A percentile compares a stretch with the other conserved stretches of the same genome.
Evolutionary conservation across 2,888 invertebrate species (phyloP).

Genomic region (Melanostoma scalare): DNA sequence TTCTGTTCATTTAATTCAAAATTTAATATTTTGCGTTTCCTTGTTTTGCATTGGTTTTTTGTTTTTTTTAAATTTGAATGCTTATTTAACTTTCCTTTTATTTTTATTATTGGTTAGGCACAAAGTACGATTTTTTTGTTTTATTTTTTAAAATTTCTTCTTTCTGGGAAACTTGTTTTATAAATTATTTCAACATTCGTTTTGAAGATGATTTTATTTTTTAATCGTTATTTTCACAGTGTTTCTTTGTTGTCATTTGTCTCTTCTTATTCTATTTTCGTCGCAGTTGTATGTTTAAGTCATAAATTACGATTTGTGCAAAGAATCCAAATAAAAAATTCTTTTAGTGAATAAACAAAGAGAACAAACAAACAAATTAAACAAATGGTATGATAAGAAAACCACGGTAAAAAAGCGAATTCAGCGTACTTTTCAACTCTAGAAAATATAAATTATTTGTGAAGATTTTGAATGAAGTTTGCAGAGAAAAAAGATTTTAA

Average conservation of each 20-base stretch:
- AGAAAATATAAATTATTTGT: too few species aligned
- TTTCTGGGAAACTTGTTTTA: conserved; percentile 57
- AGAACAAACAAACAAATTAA: too few species aligned
- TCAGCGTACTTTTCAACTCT: too few species aligned
- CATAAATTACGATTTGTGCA: background rate
- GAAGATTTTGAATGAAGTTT: too few species aligned
- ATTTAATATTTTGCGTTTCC: conserved; percentile 37
- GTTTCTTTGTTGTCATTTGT: conserved; percentile 2
- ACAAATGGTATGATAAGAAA: too few species aligned
- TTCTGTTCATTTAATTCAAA: conserved; percentile 20
- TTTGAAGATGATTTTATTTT: background rate
- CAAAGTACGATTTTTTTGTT: conserved; percentile 77
- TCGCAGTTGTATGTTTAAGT: background rate
- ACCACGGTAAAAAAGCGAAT: too few species aligned
- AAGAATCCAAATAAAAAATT: conserved; percentile 1
- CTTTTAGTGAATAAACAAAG: too few species aligned
- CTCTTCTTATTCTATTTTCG: conserved; percentile 20
- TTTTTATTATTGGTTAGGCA: conserved; percentile 79
- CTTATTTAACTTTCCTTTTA: conserved; percentile 72
- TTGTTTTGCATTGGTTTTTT: conserved; percentile 26
- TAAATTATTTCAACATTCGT: conserved; percentile 38
- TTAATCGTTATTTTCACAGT: conserved; percentile 41
- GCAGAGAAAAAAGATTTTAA: too few species aligned
- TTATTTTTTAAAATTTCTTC: conserved; percentile 33
- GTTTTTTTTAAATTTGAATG: conserved; percentile 66